Conservation (phyloP, 2,113 vertebrate species). For the Murina feae region DNA sequence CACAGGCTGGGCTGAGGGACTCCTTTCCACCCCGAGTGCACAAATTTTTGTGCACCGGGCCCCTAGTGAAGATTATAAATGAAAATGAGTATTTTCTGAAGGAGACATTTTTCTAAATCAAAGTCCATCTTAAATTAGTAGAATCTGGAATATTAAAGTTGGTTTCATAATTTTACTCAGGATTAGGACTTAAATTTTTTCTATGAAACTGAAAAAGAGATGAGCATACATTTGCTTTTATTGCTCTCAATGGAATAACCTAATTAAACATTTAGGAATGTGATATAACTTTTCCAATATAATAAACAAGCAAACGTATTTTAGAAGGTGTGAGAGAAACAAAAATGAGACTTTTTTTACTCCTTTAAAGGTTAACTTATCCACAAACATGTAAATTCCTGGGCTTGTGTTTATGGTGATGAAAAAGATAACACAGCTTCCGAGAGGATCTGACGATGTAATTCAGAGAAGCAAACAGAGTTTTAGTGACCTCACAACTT, state of each 20-base stretch:
- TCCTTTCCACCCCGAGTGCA: too few relatives aligned
- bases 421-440: background rate
- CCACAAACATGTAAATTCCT: background rate
- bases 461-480: background rate
- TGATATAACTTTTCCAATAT: background rate
- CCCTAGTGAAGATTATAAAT: background rate
- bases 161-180: background rate
- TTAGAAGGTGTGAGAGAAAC: background rate
- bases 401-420: background rate
- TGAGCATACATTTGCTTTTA: background rate
- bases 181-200: background rate
- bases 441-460: background rate
- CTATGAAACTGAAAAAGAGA: background rate
- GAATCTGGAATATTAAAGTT: background rate
- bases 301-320: background rate
- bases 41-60: too few relatives aligned
- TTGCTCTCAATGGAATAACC: background rate
- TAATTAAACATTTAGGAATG: background rate
- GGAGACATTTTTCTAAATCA: background rate
- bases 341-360: background rate
- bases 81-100: background rate
- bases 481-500: constrained; percentile 1
- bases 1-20: too few relatives aligned
- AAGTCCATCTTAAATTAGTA: background rate
- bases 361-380: background rate